Percentiles rank a stretch among this genome's conserved stretches.
phyloP scores from a whole-genome alignment of 1,140 invertebrate species.

The Andricus grossulariae region DNA sequence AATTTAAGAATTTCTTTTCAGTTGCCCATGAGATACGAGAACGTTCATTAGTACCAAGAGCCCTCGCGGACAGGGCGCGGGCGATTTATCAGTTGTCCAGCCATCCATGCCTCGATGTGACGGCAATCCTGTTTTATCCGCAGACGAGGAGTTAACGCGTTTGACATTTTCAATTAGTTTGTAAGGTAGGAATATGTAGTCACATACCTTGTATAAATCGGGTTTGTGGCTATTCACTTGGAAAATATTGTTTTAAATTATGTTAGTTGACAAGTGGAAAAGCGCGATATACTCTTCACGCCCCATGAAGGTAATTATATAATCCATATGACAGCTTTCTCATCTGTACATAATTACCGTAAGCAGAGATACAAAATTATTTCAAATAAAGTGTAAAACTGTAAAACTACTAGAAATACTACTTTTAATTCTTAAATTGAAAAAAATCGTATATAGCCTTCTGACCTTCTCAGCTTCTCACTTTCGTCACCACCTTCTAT shows the following conservation, averaged over 20 bases:
- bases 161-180: constrained; percentile 8
- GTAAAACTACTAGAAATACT: no score
- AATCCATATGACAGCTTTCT: no score
- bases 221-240: not conserved
- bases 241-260: not conserved
- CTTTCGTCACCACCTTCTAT: no score
- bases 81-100: constrained; percentile 4
- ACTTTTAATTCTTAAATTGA: no score
- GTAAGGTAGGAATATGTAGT: not conserved
- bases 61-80: not conserved
- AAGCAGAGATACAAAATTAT: no score
- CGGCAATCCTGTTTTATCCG: constrained; percentile 15
- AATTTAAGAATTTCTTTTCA: no score
- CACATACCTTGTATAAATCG: not conserved
- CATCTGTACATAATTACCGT: no score
- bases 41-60: constrained; percentile 7
- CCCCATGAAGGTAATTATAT: no score
- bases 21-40: not conserved
- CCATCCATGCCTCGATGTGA: constrained; percentile 1
- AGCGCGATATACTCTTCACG: not conserved
- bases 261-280: not conserved
- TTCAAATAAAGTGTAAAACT: no score
- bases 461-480: no score
- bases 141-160: constrained; percentile 16
- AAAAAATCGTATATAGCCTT: no score